Conservation (phyloP, 2,797 vertebrate species). For the Sebastes ruberrimus region DNA sequence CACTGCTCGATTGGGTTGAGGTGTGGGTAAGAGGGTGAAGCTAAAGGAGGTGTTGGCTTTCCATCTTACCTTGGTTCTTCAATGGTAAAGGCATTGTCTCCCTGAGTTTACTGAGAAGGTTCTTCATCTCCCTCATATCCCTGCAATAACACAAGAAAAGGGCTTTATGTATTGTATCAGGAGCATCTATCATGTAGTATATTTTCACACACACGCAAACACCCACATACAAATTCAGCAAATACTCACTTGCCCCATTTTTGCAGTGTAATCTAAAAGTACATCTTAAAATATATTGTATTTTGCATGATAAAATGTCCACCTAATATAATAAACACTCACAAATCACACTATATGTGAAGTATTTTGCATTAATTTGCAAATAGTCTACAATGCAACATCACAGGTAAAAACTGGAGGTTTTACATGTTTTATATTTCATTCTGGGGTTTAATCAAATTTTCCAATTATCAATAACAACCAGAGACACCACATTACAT, state of each 20-base stretch:
- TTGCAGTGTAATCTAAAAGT: neutral
- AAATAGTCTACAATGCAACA: neutral
- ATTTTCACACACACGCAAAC: neutral
- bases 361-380: neutral
- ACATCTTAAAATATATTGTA: neutral
- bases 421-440: neutral
- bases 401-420: neutral
- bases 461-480: neutral
- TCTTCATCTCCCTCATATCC: conserved; percentile 99
- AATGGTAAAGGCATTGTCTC: conserved; percentile 99
- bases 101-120: conserved; percentile 99
- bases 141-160: conserved; percentile 77
- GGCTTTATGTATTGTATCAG: neutral
- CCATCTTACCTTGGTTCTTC: conserved; percentile 95
- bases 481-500: neutral
- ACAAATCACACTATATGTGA: neutral
- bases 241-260: neutral
- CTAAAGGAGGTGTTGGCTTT: neutral
- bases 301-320: neutral
- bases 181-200: neutral
- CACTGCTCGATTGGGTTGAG: neutral
- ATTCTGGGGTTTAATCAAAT: neutral
- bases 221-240: neutral
- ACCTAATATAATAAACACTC: neutral
- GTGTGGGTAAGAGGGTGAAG: neutral